Evolutionary conservation across 2,888 invertebrate species (phyloP), one percentile per base, ranked within the genome.

Genomic region (Tuberolachnus salignus): DNA sequence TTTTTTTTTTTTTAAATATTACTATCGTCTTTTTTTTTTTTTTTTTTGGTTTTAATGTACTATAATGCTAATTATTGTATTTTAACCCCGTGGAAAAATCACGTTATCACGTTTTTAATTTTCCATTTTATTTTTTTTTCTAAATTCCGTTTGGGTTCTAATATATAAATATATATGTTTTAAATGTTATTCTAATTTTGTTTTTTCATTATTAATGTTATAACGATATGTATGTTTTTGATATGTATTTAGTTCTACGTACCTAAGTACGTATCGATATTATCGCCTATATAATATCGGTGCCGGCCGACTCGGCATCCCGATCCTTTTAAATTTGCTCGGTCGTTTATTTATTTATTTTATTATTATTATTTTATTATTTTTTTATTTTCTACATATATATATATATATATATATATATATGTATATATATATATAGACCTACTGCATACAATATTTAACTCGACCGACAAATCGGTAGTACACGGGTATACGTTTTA

Each of bases 221-320:
- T n/a, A 73, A 73, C 44, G 73, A 73, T 64, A 73, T 64, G 73
- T n/a, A n/a, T 34, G 6, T n/a, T n/a, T n/a, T n/a, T 34, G 34
- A 34, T 34, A n/a, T 9, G 51, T 51, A 63, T 63, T 23, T 73
- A 63, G n/a, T n/a, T n/a, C n/a, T n/a, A n/a, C n/a, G n/a, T n/a
- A n/a, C n/a, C 53, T 73, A 73, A 63, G 73, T 73, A 73, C 13
- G n/a, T 73, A 16, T 61, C 61, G 26, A 61, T 64, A 19, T 34
- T 10, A 21, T 21, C 19, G 26, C 72, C 26, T 51, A 49, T 57
- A 23, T 4, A 34, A 4, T 34, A 4, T 2, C 16, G 49, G 23
- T 61, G 34, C 61, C 19, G 34, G 34, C 19, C 14, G 34, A 4
- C 34, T 51, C 26, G 19, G n/a, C 61, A 11, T 34, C 51, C 51